Evolutionary conservation across 2,113 vertebrate genomes (phyloP).

Genomic region (Nycticryphes semicollaris): DNA sequence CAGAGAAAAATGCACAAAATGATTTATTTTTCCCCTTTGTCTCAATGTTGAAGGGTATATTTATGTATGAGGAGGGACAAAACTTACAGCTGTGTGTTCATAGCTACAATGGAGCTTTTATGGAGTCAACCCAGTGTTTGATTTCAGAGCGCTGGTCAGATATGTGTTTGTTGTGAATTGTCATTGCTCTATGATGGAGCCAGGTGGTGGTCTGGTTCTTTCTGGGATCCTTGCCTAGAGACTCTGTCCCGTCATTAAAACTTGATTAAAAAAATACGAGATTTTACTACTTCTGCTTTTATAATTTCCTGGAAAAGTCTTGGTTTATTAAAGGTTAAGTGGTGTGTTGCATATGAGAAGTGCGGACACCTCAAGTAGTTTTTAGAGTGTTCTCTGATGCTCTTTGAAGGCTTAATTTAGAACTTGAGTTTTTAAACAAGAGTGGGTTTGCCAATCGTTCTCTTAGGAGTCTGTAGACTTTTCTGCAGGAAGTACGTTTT

Average conservation of each 20-base stretch:
- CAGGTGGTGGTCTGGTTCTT: constrained; percentile 61
- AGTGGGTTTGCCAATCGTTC: not conserved
- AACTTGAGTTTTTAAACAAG: constrained; percentile 39
- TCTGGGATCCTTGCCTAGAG: constrained; percentile 27
- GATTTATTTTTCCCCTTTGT: constrained; percentile 13
- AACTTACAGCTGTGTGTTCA: not conserved
- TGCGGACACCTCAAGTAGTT: not conserved
- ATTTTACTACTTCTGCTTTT: constrained; percentile 40
- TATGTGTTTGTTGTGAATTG: not conserved
- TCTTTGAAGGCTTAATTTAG: constrained; percentile 38
- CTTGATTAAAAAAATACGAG: not conserved
- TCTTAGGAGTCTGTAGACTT: not conserved
- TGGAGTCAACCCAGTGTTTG: not conserved
- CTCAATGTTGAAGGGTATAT: not conserved
- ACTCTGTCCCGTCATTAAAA: not conserved
- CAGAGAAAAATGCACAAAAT: not conserved
- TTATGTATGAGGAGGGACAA: not conserved
- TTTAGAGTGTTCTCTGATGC: constrained; percentile 7
- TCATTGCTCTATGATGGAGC: constrained; percentile 29
- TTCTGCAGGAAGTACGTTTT: constrained; percentile 37
- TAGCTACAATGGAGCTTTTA: not conserved
- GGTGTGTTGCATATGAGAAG: not conserved
- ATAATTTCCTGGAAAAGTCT: not conserved
- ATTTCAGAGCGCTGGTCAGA: not conserved
- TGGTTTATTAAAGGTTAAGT: not conserved